Evolutionary conservation across 2,797 vertebrate species (phyloP).

Genomic region (Megalops cyprinoides): DNA sequence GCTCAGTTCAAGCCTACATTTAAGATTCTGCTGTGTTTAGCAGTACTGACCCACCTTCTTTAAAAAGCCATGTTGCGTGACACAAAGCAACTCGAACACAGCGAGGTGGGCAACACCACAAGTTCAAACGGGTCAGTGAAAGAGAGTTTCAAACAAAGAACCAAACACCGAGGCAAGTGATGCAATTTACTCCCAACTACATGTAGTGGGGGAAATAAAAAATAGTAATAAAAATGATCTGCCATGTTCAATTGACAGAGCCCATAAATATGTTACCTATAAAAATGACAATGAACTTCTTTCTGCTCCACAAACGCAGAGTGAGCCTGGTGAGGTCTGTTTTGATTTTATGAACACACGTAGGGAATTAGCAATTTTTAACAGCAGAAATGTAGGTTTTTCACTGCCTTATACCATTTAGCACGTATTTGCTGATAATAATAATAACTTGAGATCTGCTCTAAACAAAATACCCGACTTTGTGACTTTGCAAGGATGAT

Average conservation of each 20-base stretch:
- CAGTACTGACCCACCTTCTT: constrained; percentile 54
- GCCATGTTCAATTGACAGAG: constrained; percentile 67
- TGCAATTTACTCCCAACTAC: constrained; percentile 54
- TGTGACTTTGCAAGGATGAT: too few species aligned
- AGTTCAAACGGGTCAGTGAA: constrained; percentile 54
- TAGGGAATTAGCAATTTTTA: neutral
- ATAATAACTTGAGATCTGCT: neutral
- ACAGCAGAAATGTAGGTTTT: neutral
- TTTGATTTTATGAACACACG: neutral
- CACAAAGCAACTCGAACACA: constrained; percentile 58
- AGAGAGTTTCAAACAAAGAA: constrained; percentile 55
- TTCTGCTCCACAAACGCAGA: constrained; percentile 33
- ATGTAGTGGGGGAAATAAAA: constrained; percentile 59
- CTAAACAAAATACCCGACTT: neutral
- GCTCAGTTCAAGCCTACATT: constrained; percentile 48
- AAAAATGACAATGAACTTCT: constrained; percentile 52
- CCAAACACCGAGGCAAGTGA: constrained; percentile 47
- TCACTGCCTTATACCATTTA: neutral
- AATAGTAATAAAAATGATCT: constrained; percentile 60
- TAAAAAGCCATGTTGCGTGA: constrained; percentile 64
- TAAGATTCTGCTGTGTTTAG: constrained; percentile 53
- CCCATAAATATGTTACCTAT: constrained; percentile 63
- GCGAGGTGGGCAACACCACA: constrained; percentile 46
- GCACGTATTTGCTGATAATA: neutral
- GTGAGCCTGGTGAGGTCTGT: neutral